Conservation (phyloP, 2,113 vertebrate species). For the Helogale parvula region DNA sequence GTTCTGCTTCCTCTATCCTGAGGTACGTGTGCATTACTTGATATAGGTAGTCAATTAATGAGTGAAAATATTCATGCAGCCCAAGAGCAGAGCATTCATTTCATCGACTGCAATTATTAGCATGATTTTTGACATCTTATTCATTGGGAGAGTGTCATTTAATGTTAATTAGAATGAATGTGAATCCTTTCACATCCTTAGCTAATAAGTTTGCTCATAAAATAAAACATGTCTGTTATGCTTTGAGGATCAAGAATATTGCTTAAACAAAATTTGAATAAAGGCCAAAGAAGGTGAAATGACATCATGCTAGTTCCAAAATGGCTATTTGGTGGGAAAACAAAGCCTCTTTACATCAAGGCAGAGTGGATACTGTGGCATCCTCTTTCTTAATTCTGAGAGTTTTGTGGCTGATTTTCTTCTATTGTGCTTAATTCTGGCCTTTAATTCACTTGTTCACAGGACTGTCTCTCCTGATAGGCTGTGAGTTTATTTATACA, state of each 20-base stretch:
- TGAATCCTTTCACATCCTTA: conserved; percentile 48
- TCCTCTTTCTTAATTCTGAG: background rate
- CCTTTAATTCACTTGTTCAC: background rate
- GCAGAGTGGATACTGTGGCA: background rate
- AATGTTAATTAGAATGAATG: conserved; percentile 61
- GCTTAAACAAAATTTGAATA: conserved; percentile 13
- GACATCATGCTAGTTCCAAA: background rate
- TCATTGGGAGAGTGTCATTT: conserved; percentile 54
- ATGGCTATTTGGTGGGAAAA: background rate
- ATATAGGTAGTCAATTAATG: conserved; percentile 17
- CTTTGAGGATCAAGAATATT: conserved; percentile 21
- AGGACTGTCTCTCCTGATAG: background rate
- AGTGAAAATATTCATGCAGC: conserved; percentile 35
- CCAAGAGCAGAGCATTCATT: conserved; percentile 43
- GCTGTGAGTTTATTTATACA: background rate
- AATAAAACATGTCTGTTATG: conserved; percentile 47
- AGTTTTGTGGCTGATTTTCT: background rate
- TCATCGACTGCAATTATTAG: conserved; percentile 62
- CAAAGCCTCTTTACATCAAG: background rate
- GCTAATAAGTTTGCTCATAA: conserved; percentile 32
- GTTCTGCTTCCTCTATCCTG: conserved; percentile 17
- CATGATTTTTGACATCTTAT: conserved; percentile 61
- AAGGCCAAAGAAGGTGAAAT: background rate
- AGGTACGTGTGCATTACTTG: conserved; percentile 46
- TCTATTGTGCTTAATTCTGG: background rate